Evolutionary conservation across 1,140 invertebrate species (phyloP), one percentile per base, ranked within the genome.

Genomic region (Drosophila novamexicana): DNA sequence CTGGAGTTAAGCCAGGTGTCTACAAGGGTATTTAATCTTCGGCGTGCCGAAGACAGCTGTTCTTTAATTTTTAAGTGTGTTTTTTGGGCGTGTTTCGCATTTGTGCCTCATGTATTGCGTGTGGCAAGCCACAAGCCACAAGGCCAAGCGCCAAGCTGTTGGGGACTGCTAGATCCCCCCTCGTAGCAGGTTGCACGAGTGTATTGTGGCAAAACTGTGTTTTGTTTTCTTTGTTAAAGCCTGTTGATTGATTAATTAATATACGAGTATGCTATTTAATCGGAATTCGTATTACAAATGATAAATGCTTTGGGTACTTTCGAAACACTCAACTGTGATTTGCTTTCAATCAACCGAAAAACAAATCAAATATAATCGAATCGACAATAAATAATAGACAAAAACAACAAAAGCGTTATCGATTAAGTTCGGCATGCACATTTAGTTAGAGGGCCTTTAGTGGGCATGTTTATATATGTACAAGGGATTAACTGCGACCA

Each of bases 271-370:
- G 39, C 44, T 81, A 65, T 78, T 47, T 40, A 64, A 66, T 73
- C 37, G 40, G 68, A 66, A 58, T 66, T 16, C 14, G 59, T 65
- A 71, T 82, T 50, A 75, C 61, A 75, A 83, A 66, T 57, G 62
- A 68, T 68, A 74, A 74, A 69, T 74, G 65, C 52, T 69, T 74
- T 54, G 49, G 57, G 36, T 52, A 62, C 16, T 73, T 77, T 73
- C 49, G 49, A 79, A 79, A 88, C 79, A 89, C 86, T 88, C 79
- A 88, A 86, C 83, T 86, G 83, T 89, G 83, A 88, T 83, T 86
- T 86, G 83, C 84, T 74, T 75, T 79, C 50, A 63, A 63, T 34
- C 32, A 77, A 76, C 40, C 14, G 6, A 69, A 65, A 67, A 9
- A 63, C 57, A 64, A 79, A 66, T 37, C 56, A 77, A 50, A 57